A percentile compares a stretch with the other conserved stretches of the same genome.
Conservation (phyloP, 1,140 invertebrate species). For the Thaumatotibia leucotreta region DNA sequence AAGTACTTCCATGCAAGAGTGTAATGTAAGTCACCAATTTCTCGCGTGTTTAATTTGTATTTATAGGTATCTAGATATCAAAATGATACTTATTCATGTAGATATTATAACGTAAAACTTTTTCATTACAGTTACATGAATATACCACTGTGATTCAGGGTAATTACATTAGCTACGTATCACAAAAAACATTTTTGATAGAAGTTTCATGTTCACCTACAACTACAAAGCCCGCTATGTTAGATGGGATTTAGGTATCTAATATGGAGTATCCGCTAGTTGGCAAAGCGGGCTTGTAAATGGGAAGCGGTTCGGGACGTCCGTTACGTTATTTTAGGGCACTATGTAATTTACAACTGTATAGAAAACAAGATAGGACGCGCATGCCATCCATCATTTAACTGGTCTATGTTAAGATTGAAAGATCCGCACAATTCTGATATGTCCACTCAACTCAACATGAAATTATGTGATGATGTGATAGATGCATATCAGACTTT, state of each 20-base stretch:
- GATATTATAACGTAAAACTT: no score
- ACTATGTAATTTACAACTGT: neutral
- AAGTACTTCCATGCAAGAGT: no score
- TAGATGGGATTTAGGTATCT: neutral
- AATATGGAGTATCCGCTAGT: neutral
- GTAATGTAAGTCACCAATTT: no score
- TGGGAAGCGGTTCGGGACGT: neutral
- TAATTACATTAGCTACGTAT: no score
- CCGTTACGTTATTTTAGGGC: conserved; percentile 9
- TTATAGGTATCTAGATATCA: no score
- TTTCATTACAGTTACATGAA: no score
- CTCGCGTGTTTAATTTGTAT: no score
- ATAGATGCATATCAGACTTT: neutral
- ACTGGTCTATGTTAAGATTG: neutral
- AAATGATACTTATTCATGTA: no score
- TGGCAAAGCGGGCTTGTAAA: neutral
- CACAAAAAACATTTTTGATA: no score
- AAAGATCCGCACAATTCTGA: neutral
- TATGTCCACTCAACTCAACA: neutral
- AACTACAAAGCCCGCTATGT: neutral
- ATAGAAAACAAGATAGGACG: neutral
- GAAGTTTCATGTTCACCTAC: no score
- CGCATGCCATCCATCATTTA: neutral
- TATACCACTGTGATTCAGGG: no score
- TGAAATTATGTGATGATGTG: neutral